Base-by-base conservation (phyloP, 2,797 vertebrate species). In the Stomatorhinus walkeri region DNA sequence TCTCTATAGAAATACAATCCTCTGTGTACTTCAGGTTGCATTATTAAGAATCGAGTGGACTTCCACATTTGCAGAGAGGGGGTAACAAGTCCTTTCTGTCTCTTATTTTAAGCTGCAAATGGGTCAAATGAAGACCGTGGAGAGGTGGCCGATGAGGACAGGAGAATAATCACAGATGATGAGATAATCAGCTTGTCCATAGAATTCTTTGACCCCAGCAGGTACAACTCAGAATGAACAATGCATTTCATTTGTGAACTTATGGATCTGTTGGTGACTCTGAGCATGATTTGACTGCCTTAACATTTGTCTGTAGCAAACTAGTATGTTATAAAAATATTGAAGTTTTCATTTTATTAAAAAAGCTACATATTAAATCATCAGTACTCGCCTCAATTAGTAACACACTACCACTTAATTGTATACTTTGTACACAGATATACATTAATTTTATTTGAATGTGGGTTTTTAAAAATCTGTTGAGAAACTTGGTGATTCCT, bases 111-210 rank as follows among this genome's bases (percentile, higher is more conserved):
- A 97, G 97, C 94, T 93, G 94, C 96, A 92, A 97, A 97, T 93
- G 97, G 96, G 90, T 97, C 97, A 90, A 97, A 97, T 95, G 97
- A 97, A 95, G 98, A 99, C 91, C 96, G 98, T 87, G 98, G 98
- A 91, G 98, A 99, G 93, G 98, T 99, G 93, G 97, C 97, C 89
- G 97, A 97, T 1, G 97, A 99, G 95, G 98, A 99, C 94, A 99
- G 98, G 92, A 97, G 98, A 93, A 99, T 99, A 95, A 99, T 99
- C 91, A 98, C 98, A 10, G 98, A 99, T 92, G 98, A 99, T 91
- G 98, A 99, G 94, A 99, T 99, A 94, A 99, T 99, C 96, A 99
- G 98, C 93, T 96, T 99, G 92, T 99, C 98, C 92, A 99, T 99
- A 94, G 98, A 99, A 95, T 99, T 99, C 95, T 99, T 98, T 90